Conservation (phyloP, 2,888 invertebrate species). For the Agrochola lota region DNA sequence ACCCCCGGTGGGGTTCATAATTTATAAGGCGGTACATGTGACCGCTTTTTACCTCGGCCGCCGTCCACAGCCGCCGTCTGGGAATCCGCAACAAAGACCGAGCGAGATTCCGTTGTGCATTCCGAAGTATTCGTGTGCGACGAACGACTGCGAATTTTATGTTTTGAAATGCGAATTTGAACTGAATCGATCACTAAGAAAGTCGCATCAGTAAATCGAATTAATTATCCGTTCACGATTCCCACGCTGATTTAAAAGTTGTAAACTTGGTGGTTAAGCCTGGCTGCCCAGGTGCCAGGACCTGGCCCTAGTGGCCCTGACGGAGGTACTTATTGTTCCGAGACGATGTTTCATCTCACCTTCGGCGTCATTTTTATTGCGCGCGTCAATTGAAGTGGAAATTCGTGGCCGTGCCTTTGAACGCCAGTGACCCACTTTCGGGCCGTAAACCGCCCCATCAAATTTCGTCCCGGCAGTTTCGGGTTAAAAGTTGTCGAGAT, state of each 20-base stretch:
- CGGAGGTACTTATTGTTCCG: slow-evolving; percentile 49
- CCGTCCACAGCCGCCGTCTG: slow-evolving; percentile 84
- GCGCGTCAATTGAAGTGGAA: slow-evolving; percentile 66
- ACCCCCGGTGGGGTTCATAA: slow-evolving; percentile 82
- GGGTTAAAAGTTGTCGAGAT: slow-evolving; percentile 75
- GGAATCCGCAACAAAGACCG: slow-evolving; percentile 89
- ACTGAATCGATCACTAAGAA: slow-evolving; percentile 78
- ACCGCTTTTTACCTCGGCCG: slow-evolving; percentile 86
- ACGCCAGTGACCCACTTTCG: slow-evolving; percentile 85
- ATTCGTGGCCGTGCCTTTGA: slow-evolving; percentile 69
- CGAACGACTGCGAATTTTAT: slow-evolving; percentile 79
- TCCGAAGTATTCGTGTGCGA: slow-evolving; percentile 83
- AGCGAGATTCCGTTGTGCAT: slow-evolving; percentile 88
- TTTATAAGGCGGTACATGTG: slow-evolving; percentile 85
- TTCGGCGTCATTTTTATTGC: slow-evolving; percentile 67
- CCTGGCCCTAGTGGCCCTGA: slow-evolving; percentile 6
- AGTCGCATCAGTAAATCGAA: slow-evolving; percentile 63
- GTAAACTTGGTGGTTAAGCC: slow-evolving; percentile 40
- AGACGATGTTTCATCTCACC: slow-evolving; percentile 63
- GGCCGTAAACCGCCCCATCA: slow-evolving; percentile 84
- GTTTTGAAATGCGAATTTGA: slow-evolving; percentile 79
- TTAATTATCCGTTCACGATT: slow-evolving; percentile 67
- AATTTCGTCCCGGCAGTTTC: slow-evolving; percentile 81
- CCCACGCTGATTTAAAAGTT: slow-evolving; percentile 64
- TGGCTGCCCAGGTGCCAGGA: not conserved